Evolutionary conservation across 1,140 invertebrate genomes (phyloP), one percentile per base, ranked within the genome.

Genomic region (Brachionus koreanus): DNA sequence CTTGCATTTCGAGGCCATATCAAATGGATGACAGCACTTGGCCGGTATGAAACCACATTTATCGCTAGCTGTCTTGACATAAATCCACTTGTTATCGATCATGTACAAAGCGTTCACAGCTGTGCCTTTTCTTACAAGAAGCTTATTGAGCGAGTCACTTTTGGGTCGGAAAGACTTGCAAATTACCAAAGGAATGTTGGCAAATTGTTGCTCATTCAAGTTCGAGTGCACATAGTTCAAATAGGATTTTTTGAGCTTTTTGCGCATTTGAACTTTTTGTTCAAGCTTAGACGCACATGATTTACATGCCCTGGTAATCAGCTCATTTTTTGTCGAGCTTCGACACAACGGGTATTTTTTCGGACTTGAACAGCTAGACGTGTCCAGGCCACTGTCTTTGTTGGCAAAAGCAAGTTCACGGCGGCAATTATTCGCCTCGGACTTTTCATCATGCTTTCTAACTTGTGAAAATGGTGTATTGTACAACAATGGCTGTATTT

Each of bases 81-180:
- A 79, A 10, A 79, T 25, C 76, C 76, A 79, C 29, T 79, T 79
- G 49, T 57, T 61, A 33, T 79, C 76, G 13, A 57, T 42, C 61
- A 79, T 79, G 25, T 61, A 79, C 9, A 79, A 23, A 1, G 76
- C 76, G 5, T 79, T 79, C 4, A 79, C 39, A 43, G 76, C 76
- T 5, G 33, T 39, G 33, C 25, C 23, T 29, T 61, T 57, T 57
- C 35, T 42, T 7, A 79, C 49, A 29, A 25, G 39, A 9, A 74
- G 19, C 12, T 61, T 79, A 19, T 79, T 79, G 9, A 79, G 6
- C 7, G 16, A 29, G 37, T 79, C 35, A 37, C 12, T 61, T 39
- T 13, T 37, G 12, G 76, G 76, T 5, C 76, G 46, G n/a, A 79
- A 79, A 4, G 76, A 79, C 39, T 79, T 79, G 25, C 23, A 10